A percentile compares a stretch with the other conserved stretches of the same genome.
phyloP scores from a whole-genome alignment of 2,888 invertebrate species.

The Pherbina coryleti region DNA sequence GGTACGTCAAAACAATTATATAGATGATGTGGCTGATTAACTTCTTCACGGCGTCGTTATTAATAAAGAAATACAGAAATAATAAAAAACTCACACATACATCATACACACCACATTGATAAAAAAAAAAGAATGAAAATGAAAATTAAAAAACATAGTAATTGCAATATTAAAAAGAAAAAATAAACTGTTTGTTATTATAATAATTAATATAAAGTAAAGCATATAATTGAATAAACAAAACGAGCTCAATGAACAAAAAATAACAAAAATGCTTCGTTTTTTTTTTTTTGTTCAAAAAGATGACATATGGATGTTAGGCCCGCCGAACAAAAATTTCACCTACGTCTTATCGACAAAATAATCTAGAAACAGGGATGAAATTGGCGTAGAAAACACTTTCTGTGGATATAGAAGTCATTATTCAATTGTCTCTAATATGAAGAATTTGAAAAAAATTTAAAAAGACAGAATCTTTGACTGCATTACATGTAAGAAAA shows the following conservation, averaged over 20 bases:
- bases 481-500: too few species aligned
- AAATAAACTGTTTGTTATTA: constrained; percentile 60
- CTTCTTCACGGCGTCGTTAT: neutral
- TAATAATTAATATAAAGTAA: constrained; percentile 45
- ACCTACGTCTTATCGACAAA: too few species aligned
- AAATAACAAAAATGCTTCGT: neutral
- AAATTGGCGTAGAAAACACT: too few species aligned
- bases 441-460: too few species aligned
- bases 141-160: constrained; percentile 18
- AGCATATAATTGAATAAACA: constrained; percentile 41
- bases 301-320: too few species aligned
- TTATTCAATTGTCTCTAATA: too few species aligned
- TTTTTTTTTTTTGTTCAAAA: constrained; percentile 32
- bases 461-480: too few species aligned
- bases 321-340: too few species aligned
- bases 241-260: constrained; percentile 58
- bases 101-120: neutral
- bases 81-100: neutral
- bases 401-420: too few species aligned
- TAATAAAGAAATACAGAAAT: neutral
- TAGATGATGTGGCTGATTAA: constrained; percentile 16
- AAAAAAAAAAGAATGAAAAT: neutral
- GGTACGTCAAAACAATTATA: constrained; percentile 1
- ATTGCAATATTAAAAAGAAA: constrained; percentile 22
- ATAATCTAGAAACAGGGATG: too few species aligned